phyloP scores from a whole-genome alignment of 2,888 invertebrate genomes.

The Sesia apiformis region DNA sequence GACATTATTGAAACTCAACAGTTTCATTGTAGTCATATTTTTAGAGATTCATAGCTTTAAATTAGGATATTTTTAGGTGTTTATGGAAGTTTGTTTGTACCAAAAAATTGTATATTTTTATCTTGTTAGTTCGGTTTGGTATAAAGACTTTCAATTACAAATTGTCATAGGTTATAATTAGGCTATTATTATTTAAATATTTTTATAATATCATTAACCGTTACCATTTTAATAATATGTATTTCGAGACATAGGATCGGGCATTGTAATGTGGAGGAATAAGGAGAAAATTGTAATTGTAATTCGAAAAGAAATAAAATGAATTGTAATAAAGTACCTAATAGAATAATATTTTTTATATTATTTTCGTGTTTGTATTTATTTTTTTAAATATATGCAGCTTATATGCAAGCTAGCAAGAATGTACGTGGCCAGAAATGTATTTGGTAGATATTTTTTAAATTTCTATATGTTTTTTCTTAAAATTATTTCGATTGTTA shows the following conservation, averaged over 20 bases:
- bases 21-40: slow-evolving; percentile 61
- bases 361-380: background rate
- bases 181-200: slow-evolving; percentile 46
- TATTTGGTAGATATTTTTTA: too few species aligned
- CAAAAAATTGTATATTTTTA: slow-evolving; percentile 66
- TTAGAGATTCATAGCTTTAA: slow-evolving; percentile 68
- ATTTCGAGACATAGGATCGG: slow-evolving; percentile 40
- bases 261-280: slow-evolving; percentile 31
- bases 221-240: slow-evolving; percentile 50
- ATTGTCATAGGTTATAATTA: slow-evolving; percentile 52
- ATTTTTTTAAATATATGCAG: background rate
- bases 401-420: too few species aligned
- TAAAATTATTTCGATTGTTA: too few species aligned
- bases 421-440: too few species aligned
- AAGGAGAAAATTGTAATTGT: slow-evolving; percentile 35
- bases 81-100: slow-evolving; percentile 61
- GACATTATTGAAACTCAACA: slow-evolving; percentile 26
- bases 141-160: slow-evolving; percentile 59
- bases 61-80: slow-evolving; percentile 39
- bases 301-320: slow-evolving; percentile 29
- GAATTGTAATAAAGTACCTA: slow-evolving; percentile 52
- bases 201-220: slow-evolving; percentile 41
- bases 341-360: background rate
- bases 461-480: too few species aligned
- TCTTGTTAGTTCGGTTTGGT: slow-evolving; percentile 61